Evolutionary conservation across 2,113 vertebrate genomes (phyloP).

Genomic region (Tragulus kanchil): DNA sequence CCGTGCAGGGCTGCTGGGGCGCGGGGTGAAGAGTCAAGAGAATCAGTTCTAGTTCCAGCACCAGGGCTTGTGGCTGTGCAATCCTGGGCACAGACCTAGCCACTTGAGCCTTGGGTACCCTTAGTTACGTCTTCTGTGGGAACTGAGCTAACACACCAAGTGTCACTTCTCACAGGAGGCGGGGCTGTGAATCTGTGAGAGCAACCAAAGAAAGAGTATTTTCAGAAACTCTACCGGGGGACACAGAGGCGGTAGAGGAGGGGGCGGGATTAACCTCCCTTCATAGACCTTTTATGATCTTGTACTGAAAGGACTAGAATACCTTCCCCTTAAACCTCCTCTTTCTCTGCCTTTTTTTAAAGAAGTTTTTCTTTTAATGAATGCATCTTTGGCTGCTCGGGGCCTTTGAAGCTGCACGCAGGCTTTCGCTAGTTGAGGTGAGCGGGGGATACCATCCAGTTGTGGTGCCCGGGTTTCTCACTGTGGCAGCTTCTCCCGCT

Average conservation of each 20-base stretch:
- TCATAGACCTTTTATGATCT: background rate
- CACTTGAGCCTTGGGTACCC: accelerated
- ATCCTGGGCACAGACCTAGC: background rate
- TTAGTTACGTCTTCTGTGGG: background rate
- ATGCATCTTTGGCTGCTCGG: background rate
- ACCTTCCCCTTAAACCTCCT: background rate
- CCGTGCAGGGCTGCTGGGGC: background rate
- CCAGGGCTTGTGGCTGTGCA: background rate
- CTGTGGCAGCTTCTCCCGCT: background rate
- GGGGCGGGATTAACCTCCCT: background rate
- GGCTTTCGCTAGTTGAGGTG: background rate
- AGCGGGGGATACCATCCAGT: background rate
- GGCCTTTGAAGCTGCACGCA: background rate
- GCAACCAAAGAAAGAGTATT: accelerated
- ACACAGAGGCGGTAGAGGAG: background rate
- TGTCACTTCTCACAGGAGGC: background rate
- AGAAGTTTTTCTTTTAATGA: background rate
- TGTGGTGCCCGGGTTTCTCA: background rate
- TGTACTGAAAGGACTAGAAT: background rate
- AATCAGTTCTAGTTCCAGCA: background rate
- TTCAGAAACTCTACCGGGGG: background rate
- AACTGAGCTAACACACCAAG: accelerated
- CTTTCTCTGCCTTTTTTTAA: background rate
- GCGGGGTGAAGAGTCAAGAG: accelerated
- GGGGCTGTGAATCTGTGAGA: background rate